Conservation (phyloP, 2,888 invertebrate genomes). For the Standfussiana lucernea region DNA sequence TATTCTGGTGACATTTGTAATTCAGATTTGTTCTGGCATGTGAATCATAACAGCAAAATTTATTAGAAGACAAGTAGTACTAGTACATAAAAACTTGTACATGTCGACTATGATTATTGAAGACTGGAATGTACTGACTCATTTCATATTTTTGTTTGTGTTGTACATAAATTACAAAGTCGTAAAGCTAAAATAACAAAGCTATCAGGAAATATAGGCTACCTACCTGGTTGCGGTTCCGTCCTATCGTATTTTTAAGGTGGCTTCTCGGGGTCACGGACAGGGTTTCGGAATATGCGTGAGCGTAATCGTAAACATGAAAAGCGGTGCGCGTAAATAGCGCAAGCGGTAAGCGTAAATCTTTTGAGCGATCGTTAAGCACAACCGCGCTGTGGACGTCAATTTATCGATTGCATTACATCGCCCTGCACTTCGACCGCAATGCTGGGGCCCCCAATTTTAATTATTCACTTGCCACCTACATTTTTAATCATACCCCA, state of each 20-base stretch:
- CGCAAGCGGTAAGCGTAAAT: constrained; percentile 80
- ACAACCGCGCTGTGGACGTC: constrained; percentile 81
- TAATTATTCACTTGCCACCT: constrained; percentile 76
- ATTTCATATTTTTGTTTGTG: constrained; percentile 29
- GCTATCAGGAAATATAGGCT: constrained; percentile 43
- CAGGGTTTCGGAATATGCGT: constrained; percentile 78
- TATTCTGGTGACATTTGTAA: constrained; percentile 67
- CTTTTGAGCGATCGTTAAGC: constrained; percentile 80
- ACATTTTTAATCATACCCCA: constrained; percentile 72
- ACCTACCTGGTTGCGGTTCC: constrained; percentile 52
- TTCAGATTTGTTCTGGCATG: constrained; percentile 61
- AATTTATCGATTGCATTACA: constrained; percentile 84
- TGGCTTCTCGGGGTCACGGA: constrained; percentile 74
- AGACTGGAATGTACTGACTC: constrained; percentile 15
- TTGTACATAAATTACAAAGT: constrained; percentile 14
- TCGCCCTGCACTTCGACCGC: constrained; percentile 74
- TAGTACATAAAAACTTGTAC: constrained; percentile 2
- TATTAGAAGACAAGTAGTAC: constrained; percentile 66
- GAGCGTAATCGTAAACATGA: constrained; percentile 84
- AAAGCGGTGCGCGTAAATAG: constrained; percentile 80
- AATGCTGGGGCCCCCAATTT: constrained; percentile 73
- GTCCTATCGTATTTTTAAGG: constrained; percentile 68
- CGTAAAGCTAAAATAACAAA: constrained; percentile 38
- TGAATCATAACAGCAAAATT: constrained; percentile 59
- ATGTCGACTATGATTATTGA: constrained; percentile 14